A percentile compares a stretch with the other conserved stretches of the same genome.
Evolutionary conservation across 2,888 invertebrate genomes (phyloP).

Genomic region (Pycnomerus fuliginosus): DNA sequence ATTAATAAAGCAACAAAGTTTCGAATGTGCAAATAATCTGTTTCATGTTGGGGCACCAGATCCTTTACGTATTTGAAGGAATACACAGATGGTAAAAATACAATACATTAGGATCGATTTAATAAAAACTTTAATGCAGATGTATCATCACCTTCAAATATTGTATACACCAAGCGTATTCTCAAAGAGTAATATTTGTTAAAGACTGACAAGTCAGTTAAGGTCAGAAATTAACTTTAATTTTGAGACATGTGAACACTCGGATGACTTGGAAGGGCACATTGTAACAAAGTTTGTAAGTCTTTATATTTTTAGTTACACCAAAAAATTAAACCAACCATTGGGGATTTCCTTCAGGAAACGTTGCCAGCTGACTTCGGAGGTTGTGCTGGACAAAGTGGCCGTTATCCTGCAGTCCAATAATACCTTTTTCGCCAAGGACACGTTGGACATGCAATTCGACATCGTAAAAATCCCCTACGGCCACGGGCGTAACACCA

Average conservation of each 20-base stretch:
- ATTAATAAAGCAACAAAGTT: neutral
- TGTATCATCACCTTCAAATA: neutral
- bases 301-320: neutral
- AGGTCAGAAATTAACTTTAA: neutral
- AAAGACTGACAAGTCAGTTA: neutral
- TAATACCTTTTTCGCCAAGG: too few relatives aligned
- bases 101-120: neutral
- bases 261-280: neutral
- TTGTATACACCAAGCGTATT: neutral
- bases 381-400: too few relatives aligned
- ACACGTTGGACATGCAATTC: too few relatives aligned
- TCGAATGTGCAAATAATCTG: neutral
- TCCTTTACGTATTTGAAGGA: neutral
- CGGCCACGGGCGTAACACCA: too few relatives aligned
- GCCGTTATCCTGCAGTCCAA: too few relatives aligned
- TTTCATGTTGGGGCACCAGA: conserved; percentile 2
- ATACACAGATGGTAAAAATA: neutral
- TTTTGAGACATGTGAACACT: neutral
- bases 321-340: neutral
- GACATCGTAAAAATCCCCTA: too few relatives aligned
- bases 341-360: too few relatives aligned
- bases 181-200: neutral
- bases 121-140: neutral
- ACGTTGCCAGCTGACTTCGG: too few relatives aligned
- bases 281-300: neutral